phyloP scores from a whole-genome alignment of 2,888 invertebrate genomes.

The Andrena praecox region DNA sequence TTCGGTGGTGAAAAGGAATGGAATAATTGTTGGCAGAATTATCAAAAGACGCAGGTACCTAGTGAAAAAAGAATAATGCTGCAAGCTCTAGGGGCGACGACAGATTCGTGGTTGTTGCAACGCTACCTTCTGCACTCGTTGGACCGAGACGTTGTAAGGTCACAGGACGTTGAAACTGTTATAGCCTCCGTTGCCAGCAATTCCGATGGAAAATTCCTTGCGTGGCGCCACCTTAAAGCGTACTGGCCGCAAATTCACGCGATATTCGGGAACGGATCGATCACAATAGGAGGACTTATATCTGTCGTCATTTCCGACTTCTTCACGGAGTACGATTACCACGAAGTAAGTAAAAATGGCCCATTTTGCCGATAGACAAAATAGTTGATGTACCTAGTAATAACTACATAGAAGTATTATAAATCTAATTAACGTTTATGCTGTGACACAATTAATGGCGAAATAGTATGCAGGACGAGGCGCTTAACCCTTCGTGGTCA shows the following conservation, averaged over 20 bases:
- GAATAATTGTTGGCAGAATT: constrained; percentile 91
- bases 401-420: background rate
- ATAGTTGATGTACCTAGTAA: no score
- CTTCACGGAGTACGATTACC: constrained; percentile 91
- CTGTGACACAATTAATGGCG: no score
- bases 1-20: constrained; percentile 90
- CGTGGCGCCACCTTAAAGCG: constrained; percentile 91
- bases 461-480: no score
- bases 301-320: constrained; percentile 89
- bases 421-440: background rate
- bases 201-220: constrained; percentile 89
- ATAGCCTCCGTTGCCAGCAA: constrained; percentile 91
- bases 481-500: no score
- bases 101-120: constrained; percentile 93
- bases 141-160: constrained; percentile 89
- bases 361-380: background rate
- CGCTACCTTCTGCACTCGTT: constrained; percentile 92
- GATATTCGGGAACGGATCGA: constrained; percentile 88
- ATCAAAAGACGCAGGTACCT: constrained; percentile 88
- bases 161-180: constrained; percentile 90
- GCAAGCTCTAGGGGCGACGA: constrained; percentile 89
- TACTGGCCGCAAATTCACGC: constrained; percentile 89
- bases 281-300: constrained; percentile 88
- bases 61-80: constrained; percentile 91
- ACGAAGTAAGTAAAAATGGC: constrained; percentile 86